Conservation (phyloP, 2,888 invertebrate genomes). For the Cataglyphis rosenhaueri region DNA sequence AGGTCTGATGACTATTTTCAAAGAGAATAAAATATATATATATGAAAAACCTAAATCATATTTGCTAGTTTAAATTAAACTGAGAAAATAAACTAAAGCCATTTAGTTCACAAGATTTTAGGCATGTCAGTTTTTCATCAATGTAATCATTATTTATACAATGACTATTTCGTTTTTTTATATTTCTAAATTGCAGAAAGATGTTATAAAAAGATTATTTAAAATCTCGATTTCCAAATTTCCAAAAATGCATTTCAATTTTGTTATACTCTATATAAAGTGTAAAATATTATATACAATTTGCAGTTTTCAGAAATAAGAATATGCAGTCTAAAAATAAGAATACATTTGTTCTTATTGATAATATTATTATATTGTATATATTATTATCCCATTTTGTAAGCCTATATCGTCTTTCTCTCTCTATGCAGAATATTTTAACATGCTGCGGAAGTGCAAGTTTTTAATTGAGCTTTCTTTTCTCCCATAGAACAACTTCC, state of each 20-base stretch:
- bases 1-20: conserved; percentile 80
- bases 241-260: conserved; percentile 81
- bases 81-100: conserved; percentile 52
- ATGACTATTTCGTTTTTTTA: conserved; percentile 83
- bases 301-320: neutral
- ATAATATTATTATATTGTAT: conserved; percentile 10
- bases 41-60: neutral
- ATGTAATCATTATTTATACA: conserved; percentile 84
- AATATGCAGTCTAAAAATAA: neutral
- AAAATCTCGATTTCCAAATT: conserved; percentile 82
- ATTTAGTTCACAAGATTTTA: conserved; percentile 84
- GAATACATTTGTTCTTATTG: neutral
- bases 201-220: conserved; percentile 82
- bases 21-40: conserved; percentile 57
- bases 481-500: conserved; percentile 86
- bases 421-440: conserved; percentile 53
- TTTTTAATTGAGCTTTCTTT: conserved; percentile 86
- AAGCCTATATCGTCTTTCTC: neutral
- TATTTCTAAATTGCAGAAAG: conserved; percentile 84
- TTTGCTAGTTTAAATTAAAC: neutral
- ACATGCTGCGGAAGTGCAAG: conserved; percentile 85
- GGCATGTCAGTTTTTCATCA: conserved; percentile 86
- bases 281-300: neutral
- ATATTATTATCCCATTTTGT: neutral
- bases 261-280: neutral